These are phyloP conservation scores for Campoletis raptor DNA, from an alignment of 2,888 invertebrate species.

Conservation along the genomic window DNA sequence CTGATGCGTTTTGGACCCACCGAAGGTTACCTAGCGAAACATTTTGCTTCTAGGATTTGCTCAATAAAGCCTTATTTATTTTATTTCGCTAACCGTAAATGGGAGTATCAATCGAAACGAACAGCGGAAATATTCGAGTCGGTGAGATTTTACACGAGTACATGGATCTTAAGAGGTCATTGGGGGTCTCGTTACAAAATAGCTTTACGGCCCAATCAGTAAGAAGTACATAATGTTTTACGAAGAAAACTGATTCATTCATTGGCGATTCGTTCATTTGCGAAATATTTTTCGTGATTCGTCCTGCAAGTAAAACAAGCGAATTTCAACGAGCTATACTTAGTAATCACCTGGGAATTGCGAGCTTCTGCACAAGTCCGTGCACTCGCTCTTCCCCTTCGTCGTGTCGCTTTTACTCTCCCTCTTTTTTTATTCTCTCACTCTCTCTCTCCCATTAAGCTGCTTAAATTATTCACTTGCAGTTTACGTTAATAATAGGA, in stretches of 20 bases:
- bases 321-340: slow-evolving; percentile 70
- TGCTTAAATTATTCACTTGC: slow-evolving; percentile 81
- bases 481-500: slow-evolving; percentile 83
- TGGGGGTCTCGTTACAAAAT: not conserved
- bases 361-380: slow-evolving; percentile 67
- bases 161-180: not conserved
- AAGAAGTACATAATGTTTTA: not conserved
- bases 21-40: slow-evolving; percentile 8
- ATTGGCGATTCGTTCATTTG: not conserved
- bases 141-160: too few species aligned
- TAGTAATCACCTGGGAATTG: slow-evolving; percentile 79
- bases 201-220: not conserved
- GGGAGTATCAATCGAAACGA: not conserved
- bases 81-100: not conserved
- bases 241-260: not conserved
- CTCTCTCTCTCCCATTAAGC: slow-evolving; percentile 82
- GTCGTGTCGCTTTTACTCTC: slow-evolving; percentile 73
- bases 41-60: not conserved
- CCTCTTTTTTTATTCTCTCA: slow-evolving; percentile 12
- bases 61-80: not conserved
- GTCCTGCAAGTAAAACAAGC: slow-evolving; percentile 23
- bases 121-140: not conserved
- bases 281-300: not conserved
- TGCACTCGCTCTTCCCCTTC: slow-evolving; percentile 40
- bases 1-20: slow-evolving; percentile 25